Percentiles rank a stretch among this genome's conserved stretches.
phyloP scores from a whole-genome alignment of 2,797 vertebrate genomes.

The Notamacropus eugenii region DNA sequence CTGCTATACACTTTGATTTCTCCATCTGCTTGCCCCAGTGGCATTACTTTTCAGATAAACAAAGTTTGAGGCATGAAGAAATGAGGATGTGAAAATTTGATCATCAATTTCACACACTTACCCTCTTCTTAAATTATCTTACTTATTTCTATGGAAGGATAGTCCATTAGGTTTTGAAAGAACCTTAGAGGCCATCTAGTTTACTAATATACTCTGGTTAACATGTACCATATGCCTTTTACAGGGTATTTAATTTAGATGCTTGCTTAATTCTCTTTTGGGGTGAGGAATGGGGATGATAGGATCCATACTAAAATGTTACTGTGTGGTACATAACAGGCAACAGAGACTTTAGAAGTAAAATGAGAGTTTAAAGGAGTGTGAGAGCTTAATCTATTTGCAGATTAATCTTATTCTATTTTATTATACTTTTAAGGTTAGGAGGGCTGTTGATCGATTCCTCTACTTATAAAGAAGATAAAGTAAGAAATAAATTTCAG shows the following conservation, averaged over 20 bases:
- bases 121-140: conserved; percentile 28
- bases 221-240: not conserved
- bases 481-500: not conserved
- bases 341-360: not conserved
- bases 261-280: not conserved
- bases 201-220: not conserved
- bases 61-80: conserved; percentile 3
- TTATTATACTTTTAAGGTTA: conserved; percentile 16
- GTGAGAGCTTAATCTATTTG: not conserved
- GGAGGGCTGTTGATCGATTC: not conserved
- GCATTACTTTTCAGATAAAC: not conserved
- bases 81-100: conserved; percentile 28
- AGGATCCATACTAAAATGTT: not conserved
- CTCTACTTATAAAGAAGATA: not conserved
- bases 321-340: not conserved
- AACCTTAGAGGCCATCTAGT: not conserved
- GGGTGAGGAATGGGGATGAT: not conserved
- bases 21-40: not conserved
- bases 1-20: not conserved
- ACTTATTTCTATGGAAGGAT: conserved; percentile 5
- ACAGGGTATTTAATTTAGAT: not conserved
- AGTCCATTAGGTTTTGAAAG: not conserved
- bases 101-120: conserved; percentile 22
- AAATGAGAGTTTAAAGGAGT: conserved; percentile 23
- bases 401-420: conserved; percentile 8